Evolutionary conservation across 2,888 invertebrate species (phyloP), one percentile per base, ranked within the genome.

Genomic region (Melinaea menophilus): DNA sequence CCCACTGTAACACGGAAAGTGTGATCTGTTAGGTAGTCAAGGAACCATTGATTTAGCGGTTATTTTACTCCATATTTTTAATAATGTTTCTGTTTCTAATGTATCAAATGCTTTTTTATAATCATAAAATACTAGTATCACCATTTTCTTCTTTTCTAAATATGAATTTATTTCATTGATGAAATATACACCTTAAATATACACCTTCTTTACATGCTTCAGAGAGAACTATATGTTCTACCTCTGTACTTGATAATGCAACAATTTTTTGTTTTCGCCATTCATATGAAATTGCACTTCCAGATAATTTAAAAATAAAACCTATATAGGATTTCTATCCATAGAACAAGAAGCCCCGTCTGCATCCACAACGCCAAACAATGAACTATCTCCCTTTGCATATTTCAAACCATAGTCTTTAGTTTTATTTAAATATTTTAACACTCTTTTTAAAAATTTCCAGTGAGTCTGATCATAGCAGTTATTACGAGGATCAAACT

Each of bases 241-340:
- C 48, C 64, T 77, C 74, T 11, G 73, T 73, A 51, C 74, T 75
- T 0, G 73, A 73, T 5, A 79, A 57, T 7, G 78, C 79, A 37
- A 77, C 73, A n/a, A 73, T 77, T 61, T 61, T 70, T 57, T 78
- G 76, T 66, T 78, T 78, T 35, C 55, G 72, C 59, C 71, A 73
- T 56, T 72, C 73, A 69, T 72, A 78, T 4, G 76, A 77, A 56
- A 80, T 67, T 4, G 68, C 72, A 58, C 67, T 61, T 47, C 67
- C 68, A 51, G 71, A 72, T 22, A 75, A 48, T 34, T 65, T 67
- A 67, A 79, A 77, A 62, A 59, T 64, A 67, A 62, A 76, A 0
- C 76, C 77, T 37, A 58, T 48, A 46, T 48, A 64, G 4, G 63
- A 64, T n/a, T 31, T 33, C 62, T 66, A 58, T 66, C 66, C 22